Evolutionary conservation across 2,797 vertebrate genomes (phyloP), one percentile per base, ranked within the genome.

Genomic region (Coccyzus lansbergi): DNA sequence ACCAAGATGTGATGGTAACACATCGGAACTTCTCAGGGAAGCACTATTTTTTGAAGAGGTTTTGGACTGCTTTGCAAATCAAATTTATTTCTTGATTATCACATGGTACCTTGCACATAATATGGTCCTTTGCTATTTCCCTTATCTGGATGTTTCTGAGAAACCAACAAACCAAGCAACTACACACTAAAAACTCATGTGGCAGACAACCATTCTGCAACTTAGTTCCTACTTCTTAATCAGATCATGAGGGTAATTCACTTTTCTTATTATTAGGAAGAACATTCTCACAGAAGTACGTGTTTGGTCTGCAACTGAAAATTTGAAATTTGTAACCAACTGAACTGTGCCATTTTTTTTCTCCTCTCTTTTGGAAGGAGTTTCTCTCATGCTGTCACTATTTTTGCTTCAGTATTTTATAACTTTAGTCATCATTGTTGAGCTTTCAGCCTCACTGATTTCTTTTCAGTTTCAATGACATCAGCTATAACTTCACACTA

Each of bases 351-450:
- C 71, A 5, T 1, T 3, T 44, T 52, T 36, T 33, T n/a, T 18
- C 6, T 9, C 34, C 9, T 34, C 28, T 77, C 33, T 86, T 81
- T 81, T 46, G 34, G 22, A 79, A 58, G 48, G 42, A 86, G 44
- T 51, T 72, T 71, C 51, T 26, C 36, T 86, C 33, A 58, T 1
- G 8, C 4, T 55, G 65, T 22, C 80, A 72, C 62, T 81, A 18
- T 24, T 79, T 92, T 74, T 93, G 46, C 65, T 86, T 86, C 69
- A 65, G 46, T 67, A 76, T 69, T 86, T 84, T 83, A 55, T 68
- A 83, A 77, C 65, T 91, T 64, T 12, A 60, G 38, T 48, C 52
- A 80, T 34, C 42, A 34, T 9, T 51, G 77, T 20, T n/a, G 89
- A 83, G 62, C 56, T 92, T 94, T 78, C 74, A 90, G 69, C 52